These are phyloP conservation scores for Orchesellides sinensis DNA, from an alignment of 2,888 invertebrate species.

Conservation along the genomic window DNA sequence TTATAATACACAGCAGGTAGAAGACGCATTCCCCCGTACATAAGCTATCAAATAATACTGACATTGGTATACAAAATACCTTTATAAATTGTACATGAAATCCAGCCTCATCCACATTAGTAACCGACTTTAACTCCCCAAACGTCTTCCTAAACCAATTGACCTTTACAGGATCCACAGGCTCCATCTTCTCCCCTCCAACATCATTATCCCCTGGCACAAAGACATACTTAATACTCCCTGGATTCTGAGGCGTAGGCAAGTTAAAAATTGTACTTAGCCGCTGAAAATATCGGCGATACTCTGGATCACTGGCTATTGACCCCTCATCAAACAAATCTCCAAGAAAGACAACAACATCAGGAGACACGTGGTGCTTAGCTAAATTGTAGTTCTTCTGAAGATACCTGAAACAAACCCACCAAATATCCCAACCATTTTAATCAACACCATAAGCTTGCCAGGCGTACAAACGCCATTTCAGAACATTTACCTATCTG, in stretches of 20 bases:
- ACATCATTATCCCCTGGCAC: slow-evolving; percentile 98
- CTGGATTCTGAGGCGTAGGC: slow-evolving; percentile 64
- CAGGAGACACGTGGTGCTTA: slow-evolving; percentile 84
- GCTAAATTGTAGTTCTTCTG: slow-evolving; percentile 87
- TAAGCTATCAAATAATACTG: too few relatives aligned
- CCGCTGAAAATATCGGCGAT: slow-evolving; percentile 85
- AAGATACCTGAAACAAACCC: slow-evolving; percentile 81
- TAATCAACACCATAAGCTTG: neutral
- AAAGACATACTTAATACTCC: slow-evolving; percentile 80
- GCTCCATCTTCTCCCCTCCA: slow-evolving; percentile 90
- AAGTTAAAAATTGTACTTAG: slow-evolving; percentile 83
- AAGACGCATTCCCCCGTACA: neutral
- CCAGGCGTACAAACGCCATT: neutral
- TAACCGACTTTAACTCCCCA: slow-evolving; percentile 81
- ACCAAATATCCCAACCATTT: neutral
- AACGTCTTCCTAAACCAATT: slow-evolving; percentile 86
- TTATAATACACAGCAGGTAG: too few relatives aligned
- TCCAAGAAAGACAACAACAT: slow-evolving; percentile 92
- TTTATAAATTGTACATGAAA: slow-evolving; percentile 77
- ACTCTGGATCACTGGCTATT: slow-evolving; percentile 84
- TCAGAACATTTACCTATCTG: slow-evolving; percentile 85
- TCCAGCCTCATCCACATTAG: slow-evolving; percentile 77
- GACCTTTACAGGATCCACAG: slow-evolving; percentile 84
- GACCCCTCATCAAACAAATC: slow-evolving; percentile 98
- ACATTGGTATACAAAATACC: too few relatives aligned